Percentiles rank a stretch among this genome's conserved stretches.
Conservation (phyloP, 2,888 invertebrate species). For the Morinoia aosen region DNA sequence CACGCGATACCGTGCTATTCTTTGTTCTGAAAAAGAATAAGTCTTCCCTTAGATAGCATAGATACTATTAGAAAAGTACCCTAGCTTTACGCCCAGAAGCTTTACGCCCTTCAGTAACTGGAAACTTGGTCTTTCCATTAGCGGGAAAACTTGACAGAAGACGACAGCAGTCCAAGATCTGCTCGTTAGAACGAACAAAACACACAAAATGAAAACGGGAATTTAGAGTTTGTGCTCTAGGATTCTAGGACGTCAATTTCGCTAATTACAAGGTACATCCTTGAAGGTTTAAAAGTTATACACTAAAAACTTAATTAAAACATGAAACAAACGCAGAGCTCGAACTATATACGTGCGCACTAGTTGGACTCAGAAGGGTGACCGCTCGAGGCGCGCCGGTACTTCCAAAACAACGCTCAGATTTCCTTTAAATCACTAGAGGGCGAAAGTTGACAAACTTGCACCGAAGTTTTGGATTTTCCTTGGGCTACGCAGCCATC, state of each 20-base stretch:
- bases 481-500: conserved; percentile 50
- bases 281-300: background rate
- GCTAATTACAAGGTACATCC: too few species aligned
- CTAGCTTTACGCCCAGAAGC: background rate
- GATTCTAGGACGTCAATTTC: too few species aligned
- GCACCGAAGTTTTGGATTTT: conserved; percentile 37
- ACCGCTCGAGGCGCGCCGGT: background rate
- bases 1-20: background rate
- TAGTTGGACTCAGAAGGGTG: background rate
- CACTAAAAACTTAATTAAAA: background rate
- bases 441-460: conserved; percentile 49
- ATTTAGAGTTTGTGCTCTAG: too few species aligned
- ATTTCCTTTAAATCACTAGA: conserved; percentile 45
- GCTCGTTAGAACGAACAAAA: too few species aligned
- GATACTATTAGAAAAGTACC: background rate
- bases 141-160: too few species aligned
- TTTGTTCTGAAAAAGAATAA: background rate
- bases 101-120: too few species aligned
- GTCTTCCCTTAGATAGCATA: background rate
- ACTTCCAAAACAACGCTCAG: conserved; percentile 6
- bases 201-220: too few species aligned
- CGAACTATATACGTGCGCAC: background rate
- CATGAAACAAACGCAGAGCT: background rate
- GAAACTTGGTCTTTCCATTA: too few species aligned
- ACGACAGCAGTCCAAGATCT: too few species aligned